Base-by-base conservation (phyloP, 2,113 vertebrate species). In the Ceyx melanurus region DNA sequence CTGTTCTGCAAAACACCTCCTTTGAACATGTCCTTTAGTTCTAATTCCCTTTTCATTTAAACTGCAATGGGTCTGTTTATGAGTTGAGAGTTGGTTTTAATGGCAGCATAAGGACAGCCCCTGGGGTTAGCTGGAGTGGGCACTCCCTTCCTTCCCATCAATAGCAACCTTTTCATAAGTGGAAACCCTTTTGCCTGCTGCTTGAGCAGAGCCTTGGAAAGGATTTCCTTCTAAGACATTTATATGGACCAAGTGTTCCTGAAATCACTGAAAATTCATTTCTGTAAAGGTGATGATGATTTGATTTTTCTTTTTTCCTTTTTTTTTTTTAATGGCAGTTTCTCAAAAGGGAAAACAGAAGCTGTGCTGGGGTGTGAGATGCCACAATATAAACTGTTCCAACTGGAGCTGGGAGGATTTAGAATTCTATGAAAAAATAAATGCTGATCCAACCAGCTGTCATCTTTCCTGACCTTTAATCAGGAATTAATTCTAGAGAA, bases 61-160 rank as follows among this genome's bases (percentile, higher is more conserved):
- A 82, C 71, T 90, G 77, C 82, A 93, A 70, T 56, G 33, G 29
- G 29, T 88, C 58, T 94, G 28, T 95, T 90, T 94, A 56, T 76
- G 81, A 87, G 74, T 73, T 68, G 74, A 82, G 58, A 73, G 50
- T 66, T 82, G 70, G 62, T 71, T 93, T 92, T 89, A 93, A 94
- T 23, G 54, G 71, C 58, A 90, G 62, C 3, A 0, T 57, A 93
- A 90, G 0, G 10, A 84, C 70, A 93, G 67, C 90, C 66, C 46
- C 77, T 0, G 8, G 80, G 43, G 70, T 73, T 90, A 85, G 70
- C 3, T 0, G 7, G 53, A 48, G 50, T 31, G 71, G 89, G 67
- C 89, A 64, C 92, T 92, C 88, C 89, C 89, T 94, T 94, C 88
- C 82, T 88, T 72, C 74, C 25, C 45, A 79, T 73, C 92, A 93